Percentiles rank a stretch among this genome's conserved stretches.
These are phyloP conservation scores for Philhelius pedissequus DNA, from an alignment of 2,888 invertebrate genomes.

Conservation along the genomic window DNA sequence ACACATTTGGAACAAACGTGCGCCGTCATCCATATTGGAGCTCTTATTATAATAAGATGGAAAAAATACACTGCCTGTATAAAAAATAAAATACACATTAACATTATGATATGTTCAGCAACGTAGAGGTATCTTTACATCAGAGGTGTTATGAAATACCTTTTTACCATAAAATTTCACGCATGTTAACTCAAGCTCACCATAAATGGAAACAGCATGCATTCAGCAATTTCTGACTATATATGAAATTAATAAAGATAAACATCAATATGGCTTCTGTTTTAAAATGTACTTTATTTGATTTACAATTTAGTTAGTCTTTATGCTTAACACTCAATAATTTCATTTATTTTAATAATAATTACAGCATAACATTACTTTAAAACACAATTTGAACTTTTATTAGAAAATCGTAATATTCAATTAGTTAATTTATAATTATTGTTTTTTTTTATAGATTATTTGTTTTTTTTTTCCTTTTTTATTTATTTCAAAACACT, in stretches of 20 bases:
- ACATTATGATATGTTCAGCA: too few species aligned
- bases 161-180: too few species aligned
- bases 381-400: slow-evolving; percentile 66
- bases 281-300: slow-evolving; percentile 58
- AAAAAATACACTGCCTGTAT: too few species aligned
- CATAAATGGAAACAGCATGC: background rate
- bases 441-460: slow-evolving; percentile 47
- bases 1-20: too few species aligned
- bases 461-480: slow-evolving; percentile 7
- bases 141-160: too few species aligned
- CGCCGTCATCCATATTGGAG: too few species aligned
- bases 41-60: too few species aligned
- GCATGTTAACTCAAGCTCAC: background rate
- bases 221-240: background rate
- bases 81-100: too few species aligned
- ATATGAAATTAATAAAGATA: background rate
- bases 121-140: too few species aligned
- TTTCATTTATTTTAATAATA: slow-evolving; percentile 46
- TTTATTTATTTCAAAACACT: slow-evolving; percentile 40
- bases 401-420: slow-evolving; percentile 65
- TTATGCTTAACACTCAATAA: slow-evolving; percentile 65
- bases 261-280: background rate
- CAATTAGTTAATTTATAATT: slow-evolving; percentile 48
- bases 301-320: slow-evolving; percentile 66
- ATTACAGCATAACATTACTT: slow-evolving; percentile 64